Evolutionary conservation across 2,113 vertebrate genomes (phyloP).

Genomic region (Microcebus jonahi): DNA sequence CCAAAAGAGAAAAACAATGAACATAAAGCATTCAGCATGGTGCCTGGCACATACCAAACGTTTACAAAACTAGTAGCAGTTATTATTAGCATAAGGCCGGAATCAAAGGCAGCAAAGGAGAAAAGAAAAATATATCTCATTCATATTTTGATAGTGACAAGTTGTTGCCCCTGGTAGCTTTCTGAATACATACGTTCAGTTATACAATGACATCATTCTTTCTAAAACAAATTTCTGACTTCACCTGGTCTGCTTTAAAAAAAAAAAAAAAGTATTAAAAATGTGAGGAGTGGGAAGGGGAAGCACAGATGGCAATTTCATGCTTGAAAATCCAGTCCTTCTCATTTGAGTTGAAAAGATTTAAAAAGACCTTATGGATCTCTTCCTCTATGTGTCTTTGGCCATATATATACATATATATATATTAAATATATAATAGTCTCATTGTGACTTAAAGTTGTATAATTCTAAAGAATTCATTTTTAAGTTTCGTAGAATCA

Average conservation of each 20-base stretch:
- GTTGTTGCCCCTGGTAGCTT: not conserved
- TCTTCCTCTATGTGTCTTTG: constrained; percentile 45
- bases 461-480: not conserved
- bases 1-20: constrained; percentile 1
- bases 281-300: not conserved
- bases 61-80: not conserved
- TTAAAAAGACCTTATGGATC: constrained; percentile 50
- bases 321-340: constrained; percentile 56
- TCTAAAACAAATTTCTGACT: constrained; percentile 60
- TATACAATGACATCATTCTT: constrained; percentile 49
- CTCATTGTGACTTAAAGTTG: not conserved
- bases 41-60: not conserved
- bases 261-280: constrained; percentile 22
- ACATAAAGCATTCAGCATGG: not conserved
- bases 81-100: not conserved
- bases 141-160: constrained; percentile 22
- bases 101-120: not conserved
- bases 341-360: constrained; percentile 58
- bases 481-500: not conserved
- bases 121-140: not conserved
- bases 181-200: not conserved
- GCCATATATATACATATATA: not conserved
- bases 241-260: constrained; percentile 64
- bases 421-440: not conserved
- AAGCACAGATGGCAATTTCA: constrained; percentile 70